Percentiles rank a stretch among this genome's conserved stretches.
These are phyloP conservation scores for Platalea minor DNA, from an alignment of 2,797 vertebrate species.

Conservation along the genomic window DNA sequence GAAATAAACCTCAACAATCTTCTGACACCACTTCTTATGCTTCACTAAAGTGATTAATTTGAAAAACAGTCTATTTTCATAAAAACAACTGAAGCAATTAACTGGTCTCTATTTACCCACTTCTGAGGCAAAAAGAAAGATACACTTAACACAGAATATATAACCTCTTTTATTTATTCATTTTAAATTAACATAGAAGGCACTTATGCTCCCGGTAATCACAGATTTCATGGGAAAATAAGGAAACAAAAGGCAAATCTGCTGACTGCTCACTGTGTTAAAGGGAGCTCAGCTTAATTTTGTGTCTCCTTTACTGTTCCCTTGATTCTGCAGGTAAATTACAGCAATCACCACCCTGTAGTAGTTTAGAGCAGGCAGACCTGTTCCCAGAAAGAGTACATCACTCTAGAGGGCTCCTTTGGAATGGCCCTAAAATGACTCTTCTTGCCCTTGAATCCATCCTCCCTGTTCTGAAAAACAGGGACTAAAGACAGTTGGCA, in stretches of 20 bases:
- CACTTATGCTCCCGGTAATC: neutral
- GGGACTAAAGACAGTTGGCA: neutral
- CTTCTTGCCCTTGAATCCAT: neutral
- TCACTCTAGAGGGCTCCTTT: neutral
- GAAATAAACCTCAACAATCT: conserved; percentile 19
- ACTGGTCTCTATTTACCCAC: conserved; percentile 36
- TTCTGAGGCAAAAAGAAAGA: conserved; percentile 14
- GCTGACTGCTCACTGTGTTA: neutral
- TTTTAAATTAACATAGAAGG: neutral
- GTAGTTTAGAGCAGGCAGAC: neutral
- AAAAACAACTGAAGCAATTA: conserved; percentile 53
- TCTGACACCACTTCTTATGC: neutral
- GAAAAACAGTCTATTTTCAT: conserved; percentile 20
- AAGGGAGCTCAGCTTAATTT: neutral
- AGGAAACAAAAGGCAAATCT: neutral
- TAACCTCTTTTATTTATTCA: neutral
- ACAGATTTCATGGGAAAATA: neutral
- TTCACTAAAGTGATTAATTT: neutral
- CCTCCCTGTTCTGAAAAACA: neutral
- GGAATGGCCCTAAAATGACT: neutral
- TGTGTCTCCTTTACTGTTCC: neutral
- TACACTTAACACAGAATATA: neutral
- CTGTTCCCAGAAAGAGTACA: neutral
- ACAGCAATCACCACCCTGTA: neutral
- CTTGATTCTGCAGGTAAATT: neutral